Evolutionary conservation across 2,888 invertebrate species (phyloP).

Genomic region (Bombylius major): DNA sequence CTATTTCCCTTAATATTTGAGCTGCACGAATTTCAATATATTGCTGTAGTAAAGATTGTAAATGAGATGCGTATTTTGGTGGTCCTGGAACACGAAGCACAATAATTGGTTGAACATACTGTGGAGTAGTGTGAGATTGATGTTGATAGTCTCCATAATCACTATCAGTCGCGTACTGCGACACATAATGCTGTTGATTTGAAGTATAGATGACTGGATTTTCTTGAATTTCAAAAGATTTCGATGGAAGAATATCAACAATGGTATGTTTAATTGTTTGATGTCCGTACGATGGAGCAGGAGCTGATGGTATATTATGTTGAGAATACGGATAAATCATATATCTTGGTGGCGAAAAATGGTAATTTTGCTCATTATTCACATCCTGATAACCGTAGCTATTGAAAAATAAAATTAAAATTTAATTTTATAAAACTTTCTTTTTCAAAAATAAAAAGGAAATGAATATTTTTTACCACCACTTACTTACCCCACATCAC

Average conservation of each 20-base stretch:
- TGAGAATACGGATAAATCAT: slow-evolving; percentile 60
- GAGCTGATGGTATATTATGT: slow-evolving; percentile 41
- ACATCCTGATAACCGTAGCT: slow-evolving; percentile 29
- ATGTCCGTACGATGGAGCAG: slow-evolving; percentile 16
- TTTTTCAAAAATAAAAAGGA: background rate
- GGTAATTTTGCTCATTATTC: slow-evolving; percentile 24
- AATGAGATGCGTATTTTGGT: slow-evolving; percentile 33
- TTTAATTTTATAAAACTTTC: background rate
- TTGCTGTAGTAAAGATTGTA: slow-evolving; percentile 33
- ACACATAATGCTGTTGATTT: background rate
- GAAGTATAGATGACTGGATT: slow-evolving; percentile 4
- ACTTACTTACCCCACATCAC: slow-evolving; percentile 55
- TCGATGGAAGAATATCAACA: slow-evolving; percentile 47
- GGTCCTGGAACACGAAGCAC: slow-evolving; percentile 35
- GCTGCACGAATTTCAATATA: slow-evolving; percentile 35
- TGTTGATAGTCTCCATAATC: slow-evolving; percentile 3
- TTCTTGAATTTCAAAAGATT: slow-evolving; percentile 37
- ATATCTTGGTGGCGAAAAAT: slow-evolving; percentile 41
- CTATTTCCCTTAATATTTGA: slow-evolving; percentile 30
- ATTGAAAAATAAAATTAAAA: background rate
- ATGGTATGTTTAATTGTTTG: slow-evolving; percentile 23
- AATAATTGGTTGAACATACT: slow-evolving; percentile 31
- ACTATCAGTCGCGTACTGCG: background rate
- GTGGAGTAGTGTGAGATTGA: slow-evolving; percentile 5
- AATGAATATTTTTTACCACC: slow-evolving; percentile 30